phyloP scores from a whole-genome alignment of 2,113 vertebrate species.

The Urocitellus parryii region DNA sequence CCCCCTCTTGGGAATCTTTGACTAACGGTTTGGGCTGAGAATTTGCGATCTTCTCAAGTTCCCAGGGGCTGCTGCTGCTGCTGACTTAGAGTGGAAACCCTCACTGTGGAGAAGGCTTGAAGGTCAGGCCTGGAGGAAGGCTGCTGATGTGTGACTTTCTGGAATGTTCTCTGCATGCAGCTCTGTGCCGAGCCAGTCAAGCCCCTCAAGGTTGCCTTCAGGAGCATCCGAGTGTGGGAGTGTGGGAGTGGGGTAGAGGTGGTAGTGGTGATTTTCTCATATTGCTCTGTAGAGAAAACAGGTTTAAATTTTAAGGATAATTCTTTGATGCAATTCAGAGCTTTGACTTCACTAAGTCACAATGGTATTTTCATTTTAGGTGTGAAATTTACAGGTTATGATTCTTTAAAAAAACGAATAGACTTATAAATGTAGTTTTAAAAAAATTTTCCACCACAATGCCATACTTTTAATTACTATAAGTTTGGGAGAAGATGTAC shows the following conservation, averaged over 20 bases:
- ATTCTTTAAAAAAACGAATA: constrained; percentile 49
- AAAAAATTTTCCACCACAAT: not conserved
- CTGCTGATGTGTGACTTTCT: not conserved
- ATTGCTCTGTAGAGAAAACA: not conserved
- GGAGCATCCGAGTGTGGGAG: no score
- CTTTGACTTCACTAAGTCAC: not conserved
- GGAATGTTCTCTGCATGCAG: not conserved
- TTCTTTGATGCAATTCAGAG: constrained; percentile 26
- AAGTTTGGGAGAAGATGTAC: constrained; percentile 56
- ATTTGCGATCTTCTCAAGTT: not conserved
- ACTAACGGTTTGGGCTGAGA: not conserved
- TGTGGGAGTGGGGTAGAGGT: not conserved
- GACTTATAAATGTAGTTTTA: constrained; percentile 1
- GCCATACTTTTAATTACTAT: constrained; percentile 63
- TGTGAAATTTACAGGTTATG: constrained; percentile 39
- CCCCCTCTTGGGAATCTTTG: not conserved
- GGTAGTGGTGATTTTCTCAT: not conserved
- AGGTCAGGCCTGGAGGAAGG: not conserved
- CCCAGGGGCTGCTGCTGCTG: not conserved
- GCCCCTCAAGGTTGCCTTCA: not conserved
- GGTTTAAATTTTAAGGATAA: constrained; percentile 25
- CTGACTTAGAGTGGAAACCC: not conserved
- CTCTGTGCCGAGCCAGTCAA: not conserved
- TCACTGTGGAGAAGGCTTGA: not conserved
- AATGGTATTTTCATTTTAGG: constrained; percentile 44